Conservation (phyloP, 2,797 vertebrate species). For the Pseudomugil tenellus region DNA sequence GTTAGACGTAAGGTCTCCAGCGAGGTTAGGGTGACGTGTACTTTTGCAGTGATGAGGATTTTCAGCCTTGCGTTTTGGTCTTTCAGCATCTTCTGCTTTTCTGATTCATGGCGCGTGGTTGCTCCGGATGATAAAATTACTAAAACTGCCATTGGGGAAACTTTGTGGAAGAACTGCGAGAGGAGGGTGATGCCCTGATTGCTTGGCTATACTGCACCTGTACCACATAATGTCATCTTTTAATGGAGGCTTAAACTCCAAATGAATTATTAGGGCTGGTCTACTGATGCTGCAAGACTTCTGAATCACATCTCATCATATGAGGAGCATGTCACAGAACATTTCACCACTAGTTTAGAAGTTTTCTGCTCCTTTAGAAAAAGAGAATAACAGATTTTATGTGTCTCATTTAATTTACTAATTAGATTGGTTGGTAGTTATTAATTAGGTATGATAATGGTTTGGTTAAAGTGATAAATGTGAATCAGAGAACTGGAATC, state of each 20-base stretch:
- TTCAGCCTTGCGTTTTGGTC: constrained; percentile 50
- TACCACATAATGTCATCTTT: constrained; percentile 29
- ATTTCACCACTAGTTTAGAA: background rate
- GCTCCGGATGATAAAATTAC: constrained; percentile 60
- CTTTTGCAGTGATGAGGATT: constrained; percentile 22
- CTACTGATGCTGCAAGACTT: constrained; percentile 74
- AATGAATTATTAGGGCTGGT: constrained; percentile 71
- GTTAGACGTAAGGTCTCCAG: constrained; percentile 39
- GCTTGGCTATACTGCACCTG: constrained; percentile 25
- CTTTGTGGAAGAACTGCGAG: constrained; percentile 25
- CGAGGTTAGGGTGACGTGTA: constrained; percentile 29
- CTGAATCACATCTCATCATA: constrained; percentile 50
- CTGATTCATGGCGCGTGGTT: constrained; percentile 48
- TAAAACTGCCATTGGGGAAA: constrained; percentile 43
- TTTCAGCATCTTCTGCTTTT: constrained; percentile 60
- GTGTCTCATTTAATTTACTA: constrained; percentile 33
- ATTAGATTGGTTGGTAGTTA: constrained; percentile 15
- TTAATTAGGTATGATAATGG: constrained; percentile 31
- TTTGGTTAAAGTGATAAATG: constrained; percentile 25
- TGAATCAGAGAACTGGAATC: constrained; percentile 26
- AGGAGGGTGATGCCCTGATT: constrained; percentile 16
- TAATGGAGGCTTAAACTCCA: constrained; percentile 43
- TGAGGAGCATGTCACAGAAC: constrained; percentile 46
- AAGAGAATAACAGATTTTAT: constrained; percentile 27
- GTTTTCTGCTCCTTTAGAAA: constrained; percentile 31